Percentiles rank a stretch among this genome's conserved stretches.
Conservation (phyloP, 2,888 invertebrate genomes). For the Seira sanloemensis region DNA sequence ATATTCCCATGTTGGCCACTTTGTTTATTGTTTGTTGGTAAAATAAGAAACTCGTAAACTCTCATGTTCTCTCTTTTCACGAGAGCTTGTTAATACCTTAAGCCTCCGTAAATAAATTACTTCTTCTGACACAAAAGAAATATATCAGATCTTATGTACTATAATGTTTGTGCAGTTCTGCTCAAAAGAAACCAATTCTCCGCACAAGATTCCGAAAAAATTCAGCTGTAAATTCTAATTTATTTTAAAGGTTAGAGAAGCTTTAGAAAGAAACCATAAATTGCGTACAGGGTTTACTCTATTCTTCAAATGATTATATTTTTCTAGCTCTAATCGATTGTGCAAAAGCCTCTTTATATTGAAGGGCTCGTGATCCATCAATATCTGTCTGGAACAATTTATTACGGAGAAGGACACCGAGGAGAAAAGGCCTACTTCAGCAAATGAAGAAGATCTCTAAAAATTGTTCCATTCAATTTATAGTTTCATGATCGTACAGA, state of each 20-base stretch:
- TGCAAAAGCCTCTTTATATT: constrained; percentile 28
- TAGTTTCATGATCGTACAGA: constrained; percentile 17
- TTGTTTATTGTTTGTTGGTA: constrained; percentile 69
- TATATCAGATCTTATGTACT: constrained; percentile 14
- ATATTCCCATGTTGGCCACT: constrained; percentile 68
- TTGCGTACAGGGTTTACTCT: constrained; percentile 40
- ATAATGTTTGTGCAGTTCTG: background rate
- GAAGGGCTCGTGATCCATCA: constrained; percentile 57
- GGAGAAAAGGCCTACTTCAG: constrained; percentile 43
- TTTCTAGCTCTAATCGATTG: constrained; percentile 28
- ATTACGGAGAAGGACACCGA: too few relatives aligned
- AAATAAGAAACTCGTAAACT: constrained; percentile 66
- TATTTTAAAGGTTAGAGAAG: constrained; percentile 27
- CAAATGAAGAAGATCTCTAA: constrained; percentile 24
- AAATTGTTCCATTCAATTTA: too few relatives aligned
- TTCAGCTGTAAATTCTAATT: too few relatives aligned
- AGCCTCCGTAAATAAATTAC: constrained; percentile 67
- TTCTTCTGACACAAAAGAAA: too few relatives aligned
- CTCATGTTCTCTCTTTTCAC: constrained; percentile 54
- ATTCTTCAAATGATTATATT: constrained; percentile 24
- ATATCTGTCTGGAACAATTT: constrained; percentile 53
- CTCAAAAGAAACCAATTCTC: constrained; percentile 42
- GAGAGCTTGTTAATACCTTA: constrained; percentile 58
- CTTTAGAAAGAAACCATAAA: too few relatives aligned
- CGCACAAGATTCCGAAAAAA: too few relatives aligned